Conservation (phyloP, 2,113 vertebrate species). For the Varanus komodoensis region DNA sequence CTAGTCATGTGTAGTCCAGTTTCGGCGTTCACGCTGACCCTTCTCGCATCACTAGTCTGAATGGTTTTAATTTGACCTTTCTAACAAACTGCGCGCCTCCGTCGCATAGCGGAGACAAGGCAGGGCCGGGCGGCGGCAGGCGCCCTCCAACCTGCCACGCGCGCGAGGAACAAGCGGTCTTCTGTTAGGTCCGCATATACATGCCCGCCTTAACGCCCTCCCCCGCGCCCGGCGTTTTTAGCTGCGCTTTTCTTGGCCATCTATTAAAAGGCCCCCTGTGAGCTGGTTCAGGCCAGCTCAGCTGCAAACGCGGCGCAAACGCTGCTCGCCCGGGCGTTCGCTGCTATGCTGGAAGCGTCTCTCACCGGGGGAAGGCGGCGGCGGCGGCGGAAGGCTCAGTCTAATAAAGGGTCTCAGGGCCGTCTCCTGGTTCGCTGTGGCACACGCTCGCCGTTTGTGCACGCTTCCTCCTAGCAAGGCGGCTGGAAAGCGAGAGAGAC, state of each 20-base stretch:
- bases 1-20: conserved; percentile 15
- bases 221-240: not conserved
- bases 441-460: not conserved
- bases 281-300: not conserved
- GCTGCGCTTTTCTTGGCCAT: not conserved
- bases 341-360: too few species aligned
- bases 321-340: too few species aligned
- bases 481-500: not conserved
- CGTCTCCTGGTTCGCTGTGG: not conserved
- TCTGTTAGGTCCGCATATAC: not conserved
- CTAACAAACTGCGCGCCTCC: conserved; percentile 6
- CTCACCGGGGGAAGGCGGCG: not conserved
- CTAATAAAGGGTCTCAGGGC: not conserved
- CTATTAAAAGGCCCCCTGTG: not conserved
- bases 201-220: not conserved
- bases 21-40: conserved; percentile 21
- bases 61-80: conserved; percentile 60
- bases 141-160: not conserved
- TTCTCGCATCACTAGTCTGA: conserved; percentile 31
- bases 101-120: not conserved
- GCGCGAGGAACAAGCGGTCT: not conserved
- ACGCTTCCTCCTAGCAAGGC: not conserved
- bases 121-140: not conserved
- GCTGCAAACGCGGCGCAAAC: not conserved
- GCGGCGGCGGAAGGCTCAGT: not conserved